These are phyloP conservation scores for Diplodus puntazzo DNA, from an alignment of 2,797 vertebrate species.

Conservation along the genomic window DNA sequence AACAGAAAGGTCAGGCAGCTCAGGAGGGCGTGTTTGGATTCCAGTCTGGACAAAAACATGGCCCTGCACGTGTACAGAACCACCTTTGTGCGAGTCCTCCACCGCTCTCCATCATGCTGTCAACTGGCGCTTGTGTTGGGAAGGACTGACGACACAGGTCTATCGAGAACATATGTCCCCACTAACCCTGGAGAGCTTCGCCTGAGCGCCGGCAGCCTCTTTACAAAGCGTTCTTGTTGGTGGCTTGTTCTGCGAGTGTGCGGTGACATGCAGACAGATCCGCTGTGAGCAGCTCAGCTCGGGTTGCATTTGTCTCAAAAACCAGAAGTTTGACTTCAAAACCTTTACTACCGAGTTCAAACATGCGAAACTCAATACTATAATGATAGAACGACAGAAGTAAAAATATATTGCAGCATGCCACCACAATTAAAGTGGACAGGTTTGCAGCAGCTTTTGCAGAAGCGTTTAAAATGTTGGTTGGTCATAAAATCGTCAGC, in stretches of 20 bases:
- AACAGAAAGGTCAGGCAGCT: slow-evolving; percentile 58
- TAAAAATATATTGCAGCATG: slow-evolving; percentile 24
- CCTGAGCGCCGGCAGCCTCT: slow-evolving; percentile 35
- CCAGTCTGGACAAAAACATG: slow-evolving; percentile 47
- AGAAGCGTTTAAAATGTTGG: slow-evolving; percentile 13
- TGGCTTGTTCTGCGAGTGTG: slow-evolving; percentile 50
- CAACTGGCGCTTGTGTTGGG: slow-evolving; percentile 61
- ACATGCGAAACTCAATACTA: slow-evolving; percentile 30
- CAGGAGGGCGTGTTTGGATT: slow-evolving; percentile 50
- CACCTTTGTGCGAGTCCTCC: slow-evolving; percentile 64
- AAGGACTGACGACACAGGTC: slow-evolving; percentile 67
- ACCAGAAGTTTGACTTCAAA: slow-evolving; percentile 37
- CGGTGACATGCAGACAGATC: slow-evolving; percentile 63
- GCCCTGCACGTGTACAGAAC: slow-evolving; percentile 59
- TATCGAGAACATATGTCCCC: slow-evolving; percentile 71
- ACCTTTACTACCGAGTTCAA: slow-evolving; percentile 2
- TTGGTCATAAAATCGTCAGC: slow-evolving; percentile 1
- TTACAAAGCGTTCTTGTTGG: slow-evolving; percentile 69
- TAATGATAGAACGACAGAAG: slow-evolving; percentile 35
- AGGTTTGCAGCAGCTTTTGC: slow-evolving; percentile 10
- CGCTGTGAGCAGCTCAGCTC: slow-evolving; percentile 22
- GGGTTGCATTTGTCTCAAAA: slow-evolving; percentile 24
- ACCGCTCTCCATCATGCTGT: slow-evolving; percentile 71
- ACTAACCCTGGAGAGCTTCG: slow-evolving; percentile 62
- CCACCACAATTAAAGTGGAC: slow-evolving; percentile 4